Base-by-base conservation (phyloP, 2,888 invertebrate genomes). In the Litoditis marina region DNA sequence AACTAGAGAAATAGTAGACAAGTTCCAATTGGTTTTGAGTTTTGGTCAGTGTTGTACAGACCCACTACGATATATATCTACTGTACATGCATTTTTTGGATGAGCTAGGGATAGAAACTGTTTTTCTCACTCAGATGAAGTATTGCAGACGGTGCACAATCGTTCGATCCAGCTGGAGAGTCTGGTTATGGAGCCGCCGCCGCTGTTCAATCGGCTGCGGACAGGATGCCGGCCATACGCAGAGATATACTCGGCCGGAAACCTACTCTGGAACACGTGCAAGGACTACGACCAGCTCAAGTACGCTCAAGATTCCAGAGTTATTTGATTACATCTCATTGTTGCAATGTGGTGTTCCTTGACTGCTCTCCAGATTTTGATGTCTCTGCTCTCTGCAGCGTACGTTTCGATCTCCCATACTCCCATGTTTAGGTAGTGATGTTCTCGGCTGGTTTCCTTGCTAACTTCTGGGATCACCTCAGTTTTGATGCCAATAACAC, bases 141-240 rank as follows among this genome's bases (percentile, higher is more conserved):
- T 3, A 19, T 53, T 36, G 39, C 47, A 63, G 66, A 67, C 89
- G 74, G 92, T 92, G 0, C 93, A 94, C 84, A 90, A 89, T 81
- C 89, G 89, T 79, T 90, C 91, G 5, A 87, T 94, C 3, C 89
- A 89, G n/a, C 84, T 95, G 66, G 88, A 90, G 46, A 89, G 90
- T 5, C 82, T 95, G 11, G 88, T 89, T 19, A 88, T 95, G 78
- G 89, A 90, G 76, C 94, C 94, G 0, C 90, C 65, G 32, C 95
- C 95, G 2, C 85, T 92, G 22, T 95, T 94, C 85, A 95, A 93
- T 11, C 51, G 67, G 16, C 32, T 54, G 22, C 61, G 91, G 73
- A 94, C 93, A 85, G 95, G 95, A 0, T 94, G 94, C 83, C 88
- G 94, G 65, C 92, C 94, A 6, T 94, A 91, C 84, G 88, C 92